These are phyloP conservation scores for Anhinga rufa DNA, from an alignment of 2,113 vertebrate genomes.

Conservation along the genomic window DNA sequence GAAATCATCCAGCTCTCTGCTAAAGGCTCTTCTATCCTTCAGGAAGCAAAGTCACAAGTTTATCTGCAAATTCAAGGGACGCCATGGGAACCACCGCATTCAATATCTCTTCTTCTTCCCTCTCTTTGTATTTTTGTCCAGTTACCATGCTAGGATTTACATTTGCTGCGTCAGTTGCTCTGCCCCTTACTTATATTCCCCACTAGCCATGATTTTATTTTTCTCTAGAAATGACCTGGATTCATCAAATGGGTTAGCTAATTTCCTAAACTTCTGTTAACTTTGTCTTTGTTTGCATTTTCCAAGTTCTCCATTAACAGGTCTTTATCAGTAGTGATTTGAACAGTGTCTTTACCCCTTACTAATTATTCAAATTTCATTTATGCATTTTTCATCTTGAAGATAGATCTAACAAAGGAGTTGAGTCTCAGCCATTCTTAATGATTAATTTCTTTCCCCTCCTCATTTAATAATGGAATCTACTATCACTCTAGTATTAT, in stretches of 20 bases:
- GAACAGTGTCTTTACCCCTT: not conserved
- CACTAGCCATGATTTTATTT: not conserved
- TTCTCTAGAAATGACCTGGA: not conserved
- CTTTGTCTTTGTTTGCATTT: constrained; percentile 1
- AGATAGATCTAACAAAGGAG: constrained; percentile 5
- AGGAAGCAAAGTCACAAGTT: not conserved
- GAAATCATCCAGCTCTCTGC: not conserved
- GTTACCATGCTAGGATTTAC: not conserved
- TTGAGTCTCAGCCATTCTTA: constrained; percentile 33
- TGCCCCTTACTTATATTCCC: not conserved
- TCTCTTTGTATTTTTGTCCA: not conserved
- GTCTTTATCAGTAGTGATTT: not conserved
- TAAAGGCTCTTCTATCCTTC: not conserved
- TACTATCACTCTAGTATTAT: not conserved
- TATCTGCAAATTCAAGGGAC: not conserved
- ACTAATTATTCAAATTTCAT: constrained; percentile 32
- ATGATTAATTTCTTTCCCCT: constrained; percentile 31
- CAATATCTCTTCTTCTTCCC: not conserved
- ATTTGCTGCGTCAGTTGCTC: not conserved
- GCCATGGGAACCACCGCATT: not conserved
- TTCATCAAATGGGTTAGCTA: not conserved
- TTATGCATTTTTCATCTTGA: constrained; percentile 43
- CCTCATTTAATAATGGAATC: constrained; percentile 46
- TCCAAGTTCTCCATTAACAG: not conserved
- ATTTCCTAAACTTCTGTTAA: not conserved